phyloP scores from a whole-genome alignment of 2,113 vertebrate species.

The Myrmecobius fasciatus region DNA sequence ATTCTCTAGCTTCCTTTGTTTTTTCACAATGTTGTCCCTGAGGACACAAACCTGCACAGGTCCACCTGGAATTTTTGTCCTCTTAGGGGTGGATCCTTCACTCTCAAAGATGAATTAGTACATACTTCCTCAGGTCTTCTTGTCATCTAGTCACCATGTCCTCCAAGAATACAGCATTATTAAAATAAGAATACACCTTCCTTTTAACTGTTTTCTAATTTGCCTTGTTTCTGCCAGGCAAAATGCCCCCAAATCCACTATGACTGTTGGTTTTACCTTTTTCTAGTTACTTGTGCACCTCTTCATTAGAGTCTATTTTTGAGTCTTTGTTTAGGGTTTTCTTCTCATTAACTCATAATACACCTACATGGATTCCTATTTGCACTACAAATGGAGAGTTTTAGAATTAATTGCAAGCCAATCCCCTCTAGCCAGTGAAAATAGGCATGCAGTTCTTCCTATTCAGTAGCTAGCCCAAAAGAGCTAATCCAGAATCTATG shows the following conservation, averaged over 20 bases:
- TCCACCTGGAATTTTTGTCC: not conserved
- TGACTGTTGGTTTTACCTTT: not conserved
- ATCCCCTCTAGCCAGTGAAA: not conserved
- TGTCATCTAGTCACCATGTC: not conserved
- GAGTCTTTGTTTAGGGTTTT: not conserved
- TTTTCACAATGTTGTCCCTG: not conserved
- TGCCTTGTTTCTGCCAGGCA: not conserved
- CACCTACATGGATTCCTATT: not conserved
- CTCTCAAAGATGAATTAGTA: not conserved
- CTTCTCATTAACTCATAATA: not conserved
- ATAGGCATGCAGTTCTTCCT: no score
- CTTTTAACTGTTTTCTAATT: not conserved
- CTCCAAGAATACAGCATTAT: not conserved
- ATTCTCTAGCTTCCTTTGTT: not conserved
- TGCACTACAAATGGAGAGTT: not conserved
- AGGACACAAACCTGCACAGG: not conserved
- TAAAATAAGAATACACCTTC: not conserved
- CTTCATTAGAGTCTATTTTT: not conserved
- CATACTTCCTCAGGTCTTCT: not conserved
- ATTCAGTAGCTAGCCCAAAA: fast-evolving
- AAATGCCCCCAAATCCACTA: not conserved
- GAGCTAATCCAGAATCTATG: fast-evolving
- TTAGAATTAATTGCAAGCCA: not conserved
- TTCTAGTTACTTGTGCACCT: not conserved
- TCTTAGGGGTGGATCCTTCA: not conserved